Conservation (phyloP, 2,797 vertebrate genomes). For the Hemitrygon akajei region DNA sequence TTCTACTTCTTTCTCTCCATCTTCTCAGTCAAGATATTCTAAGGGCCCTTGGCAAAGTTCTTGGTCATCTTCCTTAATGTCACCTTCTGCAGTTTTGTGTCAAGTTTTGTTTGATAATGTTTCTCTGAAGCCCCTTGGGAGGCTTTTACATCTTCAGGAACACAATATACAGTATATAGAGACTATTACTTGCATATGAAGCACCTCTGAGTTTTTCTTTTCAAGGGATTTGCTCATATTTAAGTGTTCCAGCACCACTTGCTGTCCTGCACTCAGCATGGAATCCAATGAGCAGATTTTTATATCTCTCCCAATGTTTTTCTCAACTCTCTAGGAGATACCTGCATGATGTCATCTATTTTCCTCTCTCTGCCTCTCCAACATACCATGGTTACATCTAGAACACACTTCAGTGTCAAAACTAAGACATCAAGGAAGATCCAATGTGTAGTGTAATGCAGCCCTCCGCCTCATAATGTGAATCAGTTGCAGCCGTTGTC, state of each 20-base stretch:
- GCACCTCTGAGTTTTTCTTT: neutral
- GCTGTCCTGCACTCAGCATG: neutral
- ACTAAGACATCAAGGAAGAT: neutral
- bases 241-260: neutral
- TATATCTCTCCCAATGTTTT: neutral
- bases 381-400: neutral
- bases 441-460: neutral
- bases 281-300: neutral
- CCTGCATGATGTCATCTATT: neutral
- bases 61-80: neutral
- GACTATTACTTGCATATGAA: too few relatives aligned
- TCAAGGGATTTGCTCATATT: neutral
- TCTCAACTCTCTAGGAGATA: neutral
- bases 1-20: neutral
- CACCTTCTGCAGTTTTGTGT: neutral
- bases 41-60: neutral
- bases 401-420: neutral
- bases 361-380: neutral
- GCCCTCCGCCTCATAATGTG: too few relatives aligned
- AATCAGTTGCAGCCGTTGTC: neutral
- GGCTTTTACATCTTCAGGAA: neutral
- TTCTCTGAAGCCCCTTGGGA: neutral
- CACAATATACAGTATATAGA: too few relatives aligned
- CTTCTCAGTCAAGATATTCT: too few relatives aligned
- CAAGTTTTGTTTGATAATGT: neutral